Base-by-base conservation (phyloP, 2,797 vertebrate species). In the Pogonophryne albipinna region DNA sequence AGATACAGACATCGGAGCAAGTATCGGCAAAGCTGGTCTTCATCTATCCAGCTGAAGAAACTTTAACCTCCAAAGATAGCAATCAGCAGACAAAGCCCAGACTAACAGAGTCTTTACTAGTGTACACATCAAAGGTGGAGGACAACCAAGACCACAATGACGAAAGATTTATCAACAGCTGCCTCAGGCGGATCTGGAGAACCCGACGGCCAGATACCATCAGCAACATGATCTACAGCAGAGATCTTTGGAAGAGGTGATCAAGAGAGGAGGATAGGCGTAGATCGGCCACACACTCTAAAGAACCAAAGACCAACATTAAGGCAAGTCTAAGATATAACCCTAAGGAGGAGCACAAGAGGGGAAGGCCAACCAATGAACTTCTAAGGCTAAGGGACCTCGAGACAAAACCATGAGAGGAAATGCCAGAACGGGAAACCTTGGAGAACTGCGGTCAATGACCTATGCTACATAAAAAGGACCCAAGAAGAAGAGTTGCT, bases 151-250 rank as follows among this genome's bases (percentile, higher is more conserved):
- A 44, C 16, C 52, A 55, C 17, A 38, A n/a, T 15, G 34, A 57
- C 17, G 1, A 19, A 57, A 57, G 10, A 41, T 12, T n/a, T 17
- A 57, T 57, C 34, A 41, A 57, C 31, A 38, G 10, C 55, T 41
- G 55, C 10, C 10, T n/a, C 0, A 38, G 55, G 0, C 16, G 16
- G 55, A 34, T 0, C 31, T 17, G 38, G 4, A 57, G 53, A 23
- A 56, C 31, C 15, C 27, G 16, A 14, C 16, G 1, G 9, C 16
- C 16, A 0, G 55, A 57, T 12, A n/a, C 16, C 27, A 38, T 56
- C 27, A 27, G 23, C 52, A 16, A 55, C 23, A 55, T 16, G 7
- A 23, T 55, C 1, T 56, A 0, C 31, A 14, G 27, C 53, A 56
- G 8, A 31, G 52, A 55, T 27, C 27, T 0, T n/a, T 10, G 23